Percentiles rank a stretch among this genome's conserved stretches.
phyloP scores from a whole-genome alignment of 2,797 vertebrate species.

The Vipera ursinii region DNA sequence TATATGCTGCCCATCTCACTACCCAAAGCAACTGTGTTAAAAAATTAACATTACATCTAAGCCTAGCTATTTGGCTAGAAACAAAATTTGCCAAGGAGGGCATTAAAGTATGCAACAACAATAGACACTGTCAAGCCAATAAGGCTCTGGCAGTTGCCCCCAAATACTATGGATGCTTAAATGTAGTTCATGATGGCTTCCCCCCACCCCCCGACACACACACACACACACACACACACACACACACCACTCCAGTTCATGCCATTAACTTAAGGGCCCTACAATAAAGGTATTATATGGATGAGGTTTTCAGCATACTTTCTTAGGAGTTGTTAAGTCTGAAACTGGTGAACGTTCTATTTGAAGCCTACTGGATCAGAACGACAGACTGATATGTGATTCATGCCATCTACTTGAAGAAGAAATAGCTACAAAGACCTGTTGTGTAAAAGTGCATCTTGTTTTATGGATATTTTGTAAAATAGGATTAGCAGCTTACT shows the following conservation, averaged over 20 bases:
- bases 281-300: neutral
- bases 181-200: neutral
- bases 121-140: neutral
- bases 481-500: neutral
- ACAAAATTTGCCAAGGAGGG: neutral
- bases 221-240: too few relatives aligned
- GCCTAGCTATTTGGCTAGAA: neutral
- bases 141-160: neutral
- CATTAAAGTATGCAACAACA: neutral
- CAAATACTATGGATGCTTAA: neutral
- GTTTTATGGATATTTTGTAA: neutral
- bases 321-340: neutral
- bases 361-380: neutral
- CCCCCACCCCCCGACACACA: rapidly evolving
- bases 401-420: neutral
- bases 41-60: neutral
- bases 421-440: neutral
- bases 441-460: neutral
- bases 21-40: neutral
- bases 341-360: neutral
- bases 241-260: neutral
- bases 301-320: neutral
- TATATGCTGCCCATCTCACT: neutral
- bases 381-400: neutral
- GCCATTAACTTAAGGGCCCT: neutral